These are phyloP conservation scores for Centropristis striata DNA, from an alignment of 2,113 vertebrate genomes.

Conservation along the genomic window DNA sequence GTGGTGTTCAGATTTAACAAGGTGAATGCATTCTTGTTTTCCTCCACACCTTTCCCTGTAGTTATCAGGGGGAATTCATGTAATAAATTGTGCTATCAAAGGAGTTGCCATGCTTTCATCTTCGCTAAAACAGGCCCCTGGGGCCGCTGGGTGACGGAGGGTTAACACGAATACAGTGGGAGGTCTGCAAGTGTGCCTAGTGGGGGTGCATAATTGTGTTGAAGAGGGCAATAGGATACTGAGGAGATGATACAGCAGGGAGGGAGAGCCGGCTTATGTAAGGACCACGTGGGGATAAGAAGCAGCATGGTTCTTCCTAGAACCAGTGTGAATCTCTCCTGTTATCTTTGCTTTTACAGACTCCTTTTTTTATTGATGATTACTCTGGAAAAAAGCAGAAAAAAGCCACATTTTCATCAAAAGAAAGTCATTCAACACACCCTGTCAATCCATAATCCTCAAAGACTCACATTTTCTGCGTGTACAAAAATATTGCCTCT, in stretches of 20 bases:
- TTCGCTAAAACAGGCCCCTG: conserved; percentile 43
- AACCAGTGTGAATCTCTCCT: conserved; percentile 5
- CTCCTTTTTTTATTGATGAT: conserved; percentile 14
- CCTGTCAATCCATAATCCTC: conserved; percentile 20
- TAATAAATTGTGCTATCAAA: conserved; percentile 70
- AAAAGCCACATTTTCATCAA: background rate
- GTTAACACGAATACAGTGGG: conserved; percentile 54
- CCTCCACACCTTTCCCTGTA: conserved; percentile 27
- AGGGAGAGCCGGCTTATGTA: conserved; percentile 20
- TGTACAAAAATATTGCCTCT: background rate
- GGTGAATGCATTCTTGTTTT: conserved; percentile 51
- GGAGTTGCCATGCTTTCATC: conserved; percentile 64
- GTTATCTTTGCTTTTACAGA: conserved; percentile 28
- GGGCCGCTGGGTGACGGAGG: conserved; percentile 46
- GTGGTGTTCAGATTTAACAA: conserved; percentile 45
- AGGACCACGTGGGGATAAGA: conserved; percentile 28
- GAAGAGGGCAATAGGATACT: conserved; percentile 35
- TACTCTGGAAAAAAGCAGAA: conserved; percentile 9
- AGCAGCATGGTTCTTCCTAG: conserved; percentile 19
- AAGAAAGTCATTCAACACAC: background rate
- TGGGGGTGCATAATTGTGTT: conserved; percentile 45
- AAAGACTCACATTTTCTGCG: background rate
- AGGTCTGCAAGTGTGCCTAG: conserved; percentile 34
- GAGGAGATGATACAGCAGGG: conserved; percentile 11
- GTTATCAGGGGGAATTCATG: conserved; percentile 47